Conservation (phyloP, 2,797 vertebrate genomes). For the Esox lucius region DNA sequence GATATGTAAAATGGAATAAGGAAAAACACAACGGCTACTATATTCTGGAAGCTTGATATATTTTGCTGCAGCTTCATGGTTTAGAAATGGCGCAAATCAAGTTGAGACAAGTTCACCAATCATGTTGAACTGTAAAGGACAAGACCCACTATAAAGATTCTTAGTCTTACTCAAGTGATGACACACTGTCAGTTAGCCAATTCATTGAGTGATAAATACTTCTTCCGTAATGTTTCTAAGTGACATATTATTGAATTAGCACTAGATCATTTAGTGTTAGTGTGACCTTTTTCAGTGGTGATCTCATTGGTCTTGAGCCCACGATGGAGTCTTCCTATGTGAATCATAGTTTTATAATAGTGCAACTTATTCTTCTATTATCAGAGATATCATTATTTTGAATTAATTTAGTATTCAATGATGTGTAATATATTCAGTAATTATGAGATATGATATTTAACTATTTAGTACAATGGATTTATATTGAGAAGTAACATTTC, state of each 20-base stretch:
- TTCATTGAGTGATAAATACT: neutral
- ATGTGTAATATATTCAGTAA: neutral
- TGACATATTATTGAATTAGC: neutral
- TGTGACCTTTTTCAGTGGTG: too few relatives aligned
- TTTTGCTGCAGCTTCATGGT: neutral
- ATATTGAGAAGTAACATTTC: slow-evolving; percentile 27
- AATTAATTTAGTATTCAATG: slow-evolving; percentile 1
- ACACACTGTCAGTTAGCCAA: neutral
- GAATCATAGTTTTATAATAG: neutral
- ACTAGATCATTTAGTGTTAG: neutral
- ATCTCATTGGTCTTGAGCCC: too few relatives aligned
- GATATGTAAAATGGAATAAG: neutral
- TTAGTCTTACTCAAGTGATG: neutral
- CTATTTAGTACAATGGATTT: neutral
- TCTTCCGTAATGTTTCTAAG: neutral
- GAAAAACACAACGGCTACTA: neutral
- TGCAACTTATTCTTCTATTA: neutral
- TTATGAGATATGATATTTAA: neutral
- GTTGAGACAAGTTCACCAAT: neutral
- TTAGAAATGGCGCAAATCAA: neutral
- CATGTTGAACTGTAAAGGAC: neutral
- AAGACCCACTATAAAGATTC: neutral
- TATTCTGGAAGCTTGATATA: neutral
- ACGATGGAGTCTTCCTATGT: neutral
- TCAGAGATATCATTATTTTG: neutral